Conservation (phyloP, 1,140 invertebrate genomes). For the Drosophila takahashii region DNA sequence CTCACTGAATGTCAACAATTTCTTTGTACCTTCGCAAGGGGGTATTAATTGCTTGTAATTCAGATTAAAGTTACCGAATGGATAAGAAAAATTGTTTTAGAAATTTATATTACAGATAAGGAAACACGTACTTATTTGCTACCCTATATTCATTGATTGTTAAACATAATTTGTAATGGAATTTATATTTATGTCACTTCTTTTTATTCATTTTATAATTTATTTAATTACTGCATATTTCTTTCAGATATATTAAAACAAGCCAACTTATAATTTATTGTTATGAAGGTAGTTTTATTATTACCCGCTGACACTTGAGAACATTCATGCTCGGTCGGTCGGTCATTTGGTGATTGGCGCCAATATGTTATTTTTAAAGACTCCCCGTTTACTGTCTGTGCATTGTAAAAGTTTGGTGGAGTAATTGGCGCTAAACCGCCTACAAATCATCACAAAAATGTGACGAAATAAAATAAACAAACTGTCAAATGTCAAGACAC, state of each 20-base stretch:
- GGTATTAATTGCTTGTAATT: too few species aligned
- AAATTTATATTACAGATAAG: too few species aligned
- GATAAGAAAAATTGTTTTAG: too few species aligned
- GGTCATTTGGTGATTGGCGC: conserved; percentile 59
- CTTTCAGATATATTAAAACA: too few species aligned
- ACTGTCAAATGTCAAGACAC: conserved; percentile 79
- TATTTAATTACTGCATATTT: too few species aligned
- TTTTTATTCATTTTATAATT: too few species aligned
- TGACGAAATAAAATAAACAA: conserved; percentile 82
- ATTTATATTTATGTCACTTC: too few species aligned
- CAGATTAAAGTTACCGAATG: too few species aligned
- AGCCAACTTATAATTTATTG: too few species aligned
- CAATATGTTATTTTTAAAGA: conserved; percentile 70
- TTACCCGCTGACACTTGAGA: not conserved
- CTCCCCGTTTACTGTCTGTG: conserved; percentile 58
- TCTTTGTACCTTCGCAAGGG: not conserved
- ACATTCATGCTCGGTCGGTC: not conserved
- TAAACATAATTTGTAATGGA: too few species aligned
- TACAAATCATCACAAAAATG: conserved; percentile 81
- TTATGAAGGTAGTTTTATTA: not conserved
- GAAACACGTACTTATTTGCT: too few species aligned
- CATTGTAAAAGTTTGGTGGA: conserved; percentile 68
- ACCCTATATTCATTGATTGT: too few species aligned
- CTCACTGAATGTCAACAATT: conserved; percentile 29
- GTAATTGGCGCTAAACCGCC: conserved; percentile 81